Evolutionary conservation across 2,888 invertebrate species (phyloP), one percentile per base, ranked within the genome.

Genomic region (Uloborus plumipes): DNA sequence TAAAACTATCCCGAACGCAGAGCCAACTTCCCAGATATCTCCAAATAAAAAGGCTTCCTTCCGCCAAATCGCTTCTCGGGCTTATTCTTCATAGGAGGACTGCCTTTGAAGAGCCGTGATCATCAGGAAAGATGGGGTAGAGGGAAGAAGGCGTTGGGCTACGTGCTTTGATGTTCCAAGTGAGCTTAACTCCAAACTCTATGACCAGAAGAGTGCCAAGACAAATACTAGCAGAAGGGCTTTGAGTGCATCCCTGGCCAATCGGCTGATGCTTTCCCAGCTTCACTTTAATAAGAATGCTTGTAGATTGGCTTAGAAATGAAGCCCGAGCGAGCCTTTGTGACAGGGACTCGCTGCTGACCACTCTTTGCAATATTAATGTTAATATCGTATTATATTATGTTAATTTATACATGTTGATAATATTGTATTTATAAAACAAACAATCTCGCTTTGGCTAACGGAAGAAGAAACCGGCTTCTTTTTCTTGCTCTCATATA

Each of bases 221-320:
- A 61, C 71, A 71, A 71, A 71, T 71, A 71, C 61, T 50, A 71
- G 61, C 49, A 61, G 61, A 55, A 70, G 22, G 53, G n/a, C 39
- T 50, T 18, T 69, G 58, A 70, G 70, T 47, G 70, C 70, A 70
- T 55, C 49, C 55, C 55, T 58, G 15, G 18, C 39, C 70, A 70
- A 55, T 58, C 47, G 70, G 70, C 70, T 70, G 26, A 55, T 22
- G 26, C 55, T 69, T 39, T 26, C 26, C 53, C n/a, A 47, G 70
- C 39, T 70, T 70, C 58, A 16, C 26, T 70, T 70, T 58, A 55
- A 59, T 70, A 31, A 39, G 58, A 70, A 31, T 70, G 58, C 58
- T 39, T 70, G 58, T 31, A 59, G n/a, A 59, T 39, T 39, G 39
- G 39, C 39, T 39, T 39, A 39, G 39, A 39, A 39, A 39, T 39